A percentile compares a stretch with the other conserved stretches of the same genome.
Conservation (phyloP, 2,797 vertebrate genomes). For the Pangasius djambal region DNA sequence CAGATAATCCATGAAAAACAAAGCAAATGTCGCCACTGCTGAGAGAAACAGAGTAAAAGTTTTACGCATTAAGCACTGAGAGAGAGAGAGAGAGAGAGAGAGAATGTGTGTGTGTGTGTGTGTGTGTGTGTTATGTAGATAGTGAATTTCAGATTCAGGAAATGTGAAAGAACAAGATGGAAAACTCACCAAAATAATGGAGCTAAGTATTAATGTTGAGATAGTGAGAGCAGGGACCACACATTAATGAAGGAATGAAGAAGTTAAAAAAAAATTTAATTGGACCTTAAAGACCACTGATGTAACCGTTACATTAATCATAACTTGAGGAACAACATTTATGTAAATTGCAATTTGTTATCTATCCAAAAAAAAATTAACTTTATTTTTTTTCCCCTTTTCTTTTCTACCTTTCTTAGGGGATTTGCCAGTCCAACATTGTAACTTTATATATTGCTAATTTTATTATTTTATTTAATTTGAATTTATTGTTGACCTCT, state of each 20-base stretch:
- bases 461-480: no score
- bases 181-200: not conserved
- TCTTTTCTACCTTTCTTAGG: not conserved
- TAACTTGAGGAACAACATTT: not conserved
- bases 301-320: not conserved
- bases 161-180: not conserved
- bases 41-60: not conserved
- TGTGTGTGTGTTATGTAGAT: not conserved
- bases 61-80: not conserved
- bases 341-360: not conserved
- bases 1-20: constrained; percentile 4
- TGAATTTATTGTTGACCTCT: not conserved
- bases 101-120: not conserved
- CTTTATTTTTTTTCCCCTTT: not conserved
- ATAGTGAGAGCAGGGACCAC: not conserved
- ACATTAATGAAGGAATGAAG: not conserved
- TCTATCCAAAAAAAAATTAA: not conserved
- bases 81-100: not conserved
- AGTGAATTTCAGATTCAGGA: not conserved
- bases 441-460: not conserved
- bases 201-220: not conserved
- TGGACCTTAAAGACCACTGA: not conserved
- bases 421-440: not conserved
- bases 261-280: not conserved
- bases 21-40: not conserved